Conservation (phyloP, 2,797 vertebrate genomes). For the Paramormyrops hopkinsi region DNA sequence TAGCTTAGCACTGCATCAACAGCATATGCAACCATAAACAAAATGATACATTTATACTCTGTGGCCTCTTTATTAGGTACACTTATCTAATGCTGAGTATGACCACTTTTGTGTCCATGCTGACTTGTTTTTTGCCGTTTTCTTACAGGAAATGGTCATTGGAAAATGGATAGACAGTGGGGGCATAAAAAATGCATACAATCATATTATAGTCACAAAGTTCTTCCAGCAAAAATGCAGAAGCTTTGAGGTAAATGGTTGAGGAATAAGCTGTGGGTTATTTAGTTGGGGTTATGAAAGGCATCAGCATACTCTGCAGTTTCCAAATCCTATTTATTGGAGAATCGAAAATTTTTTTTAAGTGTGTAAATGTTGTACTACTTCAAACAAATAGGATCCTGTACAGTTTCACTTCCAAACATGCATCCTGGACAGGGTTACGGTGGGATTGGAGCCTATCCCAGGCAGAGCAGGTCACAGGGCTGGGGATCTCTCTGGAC, state of each 20-base stretch:
- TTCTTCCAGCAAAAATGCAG: neutral
- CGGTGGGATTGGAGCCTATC: neutral
- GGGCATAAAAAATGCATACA: neutral
- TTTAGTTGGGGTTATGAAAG: neutral
- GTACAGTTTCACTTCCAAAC: neutral
- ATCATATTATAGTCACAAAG: neutral
- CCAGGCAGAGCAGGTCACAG: neutral
- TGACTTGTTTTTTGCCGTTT: neutral
- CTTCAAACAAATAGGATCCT: neutral
- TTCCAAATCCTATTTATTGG: neutral
- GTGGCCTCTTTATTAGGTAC: neutral
- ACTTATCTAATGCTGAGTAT: neutral
- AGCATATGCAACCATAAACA: neutral
- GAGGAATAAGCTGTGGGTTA: neutral
- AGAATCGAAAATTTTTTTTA: neutral
- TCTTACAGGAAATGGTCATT: neutral
- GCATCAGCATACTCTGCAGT: neutral
- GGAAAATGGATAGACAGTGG: neutral
- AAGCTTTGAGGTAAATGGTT: neutral
- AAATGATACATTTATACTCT: neutral
- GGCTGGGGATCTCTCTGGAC: neutral
- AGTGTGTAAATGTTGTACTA: neutral
- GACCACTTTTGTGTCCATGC: neutral
- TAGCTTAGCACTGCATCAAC: neutral
- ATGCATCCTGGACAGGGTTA: neutral